Evolutionary conservation across 2,113 vertebrate species (phyloP), one percentile per base, ranked within the genome.

Genomic region (Sinosuthora webbiana): DNA sequence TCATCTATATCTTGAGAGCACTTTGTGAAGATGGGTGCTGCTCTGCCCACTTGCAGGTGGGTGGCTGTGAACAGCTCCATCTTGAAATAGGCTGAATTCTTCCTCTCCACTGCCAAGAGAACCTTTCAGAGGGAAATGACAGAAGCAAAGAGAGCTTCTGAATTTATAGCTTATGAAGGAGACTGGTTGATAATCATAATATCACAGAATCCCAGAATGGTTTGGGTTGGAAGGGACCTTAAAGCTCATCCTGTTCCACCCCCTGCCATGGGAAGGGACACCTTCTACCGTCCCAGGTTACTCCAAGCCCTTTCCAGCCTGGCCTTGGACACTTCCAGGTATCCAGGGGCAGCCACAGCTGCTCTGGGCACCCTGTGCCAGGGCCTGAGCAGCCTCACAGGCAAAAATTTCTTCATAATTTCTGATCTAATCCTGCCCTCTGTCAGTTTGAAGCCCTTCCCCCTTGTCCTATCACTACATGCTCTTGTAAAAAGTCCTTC

Each of bases 221-320:
- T 37, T 56, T 63, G 55, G 27, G 31, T 28, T 42, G 47, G 56
- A 63, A 56, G 15, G 30, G 22, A 55, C n/a, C 14, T 27, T 90
- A 11, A 42, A 69, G 14, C 13, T 27, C n/a, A 31, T 3, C 70
- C 25, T 0, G 1, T 35, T 28, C 30, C n/a, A 35, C 5, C 1
- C 33, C 17, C n/a, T 68, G 45, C 28, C 53, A n/a, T 22, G 30
- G 53, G 6, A 62, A 60, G 45, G 9, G n/a, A 55, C 41, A 69
- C 5, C 9, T 83, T 33, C 47, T 41, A 7, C 41, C 8, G 0
- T 1, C 17, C 35, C 70, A 49, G 30, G 8, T 0, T 35, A 25
- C 14, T 83, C 41, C 47, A 31, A 63, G n/a, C 12, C 18, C 10
- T 0, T 0, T 76, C 55, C 79, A 63, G 0, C 2, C 30, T 31